Percentiles rank a stretch among this genome's conserved stretches.
Evolutionary conservation across 2,888 invertebrate species (phyloP).

Genomic region (Drosophila meridiana): DNA sequence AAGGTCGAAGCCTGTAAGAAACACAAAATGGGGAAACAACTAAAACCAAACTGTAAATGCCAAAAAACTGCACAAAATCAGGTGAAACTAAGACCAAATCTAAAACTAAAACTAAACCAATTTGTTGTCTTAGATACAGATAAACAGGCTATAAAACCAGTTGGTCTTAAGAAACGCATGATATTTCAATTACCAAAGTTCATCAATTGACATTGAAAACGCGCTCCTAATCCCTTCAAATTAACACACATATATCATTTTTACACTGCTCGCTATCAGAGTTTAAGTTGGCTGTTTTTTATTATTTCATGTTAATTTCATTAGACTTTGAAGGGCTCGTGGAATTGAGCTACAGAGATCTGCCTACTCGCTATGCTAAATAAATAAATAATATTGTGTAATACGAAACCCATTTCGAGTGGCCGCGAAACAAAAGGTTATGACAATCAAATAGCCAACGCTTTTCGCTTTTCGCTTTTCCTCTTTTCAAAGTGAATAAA

Average conservation of each 20-base stretch:
- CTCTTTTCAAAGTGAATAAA: slow-evolving; percentile 21
- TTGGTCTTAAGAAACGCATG: slow-evolving; percentile 9
- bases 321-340: slow-evolving; percentile 20
- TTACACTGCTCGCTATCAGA: slow-evolving; percentile 42
- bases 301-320: slow-evolving; percentile 14
- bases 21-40: slow-evolving; percentile 31
- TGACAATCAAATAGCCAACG: slow-evolving; percentile 46
- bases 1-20: slow-evolving; percentile 60
- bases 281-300: background rate
- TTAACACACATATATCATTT: slow-evolving; percentile 41
- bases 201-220: slow-evolving; percentile 46
- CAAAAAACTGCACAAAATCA: slow-evolving; percentile 8
- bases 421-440: slow-evolving; percentile 55
- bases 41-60: slow-evolving; percentile 5
- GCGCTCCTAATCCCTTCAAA: slow-evolving; percentile 18
- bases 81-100: background rate
- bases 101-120: background rate
- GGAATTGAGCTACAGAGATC: slow-evolving; percentile 18
- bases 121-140: background rate
- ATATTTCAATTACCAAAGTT: slow-evolving; percentile 25
- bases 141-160: background rate
- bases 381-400: slow-evolving; percentile 46
- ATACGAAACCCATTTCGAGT: slow-evolving; percentile 24
- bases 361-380: slow-evolving; percentile 38
- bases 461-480: slow-evolving; percentile 55